Evolutionary conservation across 2,113 vertebrate genomes (phyloP).

Genomic region (Macaca mulatta): DNA sequence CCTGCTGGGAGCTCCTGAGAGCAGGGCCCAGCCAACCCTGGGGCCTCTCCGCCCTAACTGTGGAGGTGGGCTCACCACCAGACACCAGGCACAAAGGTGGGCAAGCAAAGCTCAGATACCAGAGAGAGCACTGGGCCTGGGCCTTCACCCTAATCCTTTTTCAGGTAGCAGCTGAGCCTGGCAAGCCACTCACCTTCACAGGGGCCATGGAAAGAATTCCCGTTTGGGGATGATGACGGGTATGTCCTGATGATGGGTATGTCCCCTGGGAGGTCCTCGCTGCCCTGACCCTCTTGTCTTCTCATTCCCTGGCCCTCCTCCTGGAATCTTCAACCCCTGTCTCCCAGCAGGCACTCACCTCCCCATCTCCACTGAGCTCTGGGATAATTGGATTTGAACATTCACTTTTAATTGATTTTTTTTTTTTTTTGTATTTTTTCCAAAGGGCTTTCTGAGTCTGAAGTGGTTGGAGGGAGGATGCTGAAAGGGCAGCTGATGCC

Average conservation of each 20-base stretch:
- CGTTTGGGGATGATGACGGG: too few species aligned
- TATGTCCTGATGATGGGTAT: background rate
- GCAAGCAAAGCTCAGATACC: background rate
- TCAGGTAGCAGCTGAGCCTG: background rate
- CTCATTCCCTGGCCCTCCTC: background rate
- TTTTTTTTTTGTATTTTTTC: background rate
- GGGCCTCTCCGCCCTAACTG: background rate
- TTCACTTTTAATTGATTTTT: conserved; percentile 17
- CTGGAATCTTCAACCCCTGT: background rate
- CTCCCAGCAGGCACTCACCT: background rate
- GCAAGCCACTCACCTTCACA: background rate
- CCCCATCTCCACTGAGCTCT: background rate
- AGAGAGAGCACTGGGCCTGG: background rate
- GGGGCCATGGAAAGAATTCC: background rate
- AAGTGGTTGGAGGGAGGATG: background rate
- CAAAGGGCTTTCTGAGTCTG: conserved; percentile 9
- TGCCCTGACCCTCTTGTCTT: too few species aligned
- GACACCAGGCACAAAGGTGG: background rate
- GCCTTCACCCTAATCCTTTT: background rate
- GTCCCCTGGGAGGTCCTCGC: background rate
- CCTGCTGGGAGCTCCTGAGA: background rate
- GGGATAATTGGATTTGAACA: background rate
- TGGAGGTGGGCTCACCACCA: background rate
- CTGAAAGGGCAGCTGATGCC: background rate
- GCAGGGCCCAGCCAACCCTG: background rate